Conservation (phyloP, 1,140 invertebrate species). For the Neodiprion pinetum region DNA sequence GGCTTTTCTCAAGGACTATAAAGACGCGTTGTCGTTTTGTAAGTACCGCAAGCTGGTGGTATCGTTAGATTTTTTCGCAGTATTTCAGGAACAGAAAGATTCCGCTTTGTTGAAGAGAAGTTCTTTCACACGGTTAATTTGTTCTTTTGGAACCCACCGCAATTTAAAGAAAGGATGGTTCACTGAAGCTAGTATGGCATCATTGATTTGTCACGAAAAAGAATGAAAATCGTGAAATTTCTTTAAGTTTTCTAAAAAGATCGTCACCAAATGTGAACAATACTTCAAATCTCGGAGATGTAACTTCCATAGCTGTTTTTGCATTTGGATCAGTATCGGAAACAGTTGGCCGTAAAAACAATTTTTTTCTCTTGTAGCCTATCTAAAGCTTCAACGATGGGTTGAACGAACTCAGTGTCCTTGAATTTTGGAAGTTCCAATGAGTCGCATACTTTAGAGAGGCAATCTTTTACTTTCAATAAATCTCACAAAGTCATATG, state of each 20-base stretch:
- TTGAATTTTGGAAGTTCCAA: slow-evolving; percentile 22
- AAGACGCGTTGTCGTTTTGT: too few relatives aligned
- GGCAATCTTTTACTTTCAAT: slow-evolving; percentile 11
- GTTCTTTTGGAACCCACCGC: slow-evolving; percentile 18
- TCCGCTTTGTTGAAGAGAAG: background rate
- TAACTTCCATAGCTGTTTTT: slow-evolving; percentile 19
- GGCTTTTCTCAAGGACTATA: too few relatives aligned
- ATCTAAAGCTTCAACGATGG: slow-evolving; percentile 28
- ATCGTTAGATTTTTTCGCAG: background rate
- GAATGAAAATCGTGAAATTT: slow-evolving; percentile 10
- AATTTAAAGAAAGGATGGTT: slow-evolving; percentile 29
- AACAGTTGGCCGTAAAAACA: slow-evolving; percentile 29
- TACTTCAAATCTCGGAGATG: slow-evolving; percentile 14
- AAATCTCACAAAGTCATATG: slow-evolving; percentile 20
- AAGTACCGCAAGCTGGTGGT: too few relatives aligned
- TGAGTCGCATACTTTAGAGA: slow-evolving; percentile 18
- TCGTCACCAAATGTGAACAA: background rate
- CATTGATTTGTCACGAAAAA: slow-evolving; percentile 10
- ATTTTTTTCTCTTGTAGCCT: slow-evolving; percentile 25
- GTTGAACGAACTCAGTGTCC: slow-evolving; percentile 22
- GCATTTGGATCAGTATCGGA: slow-evolving; percentile 17
- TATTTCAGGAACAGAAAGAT: background rate
- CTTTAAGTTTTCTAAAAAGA: background rate
- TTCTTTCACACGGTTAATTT: background rate
- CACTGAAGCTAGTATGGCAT: slow-evolving; percentile 26